phyloP scores from a whole-genome alignment of 2,888 invertebrate species.

The Yponomeuta evonymella region DNA sequence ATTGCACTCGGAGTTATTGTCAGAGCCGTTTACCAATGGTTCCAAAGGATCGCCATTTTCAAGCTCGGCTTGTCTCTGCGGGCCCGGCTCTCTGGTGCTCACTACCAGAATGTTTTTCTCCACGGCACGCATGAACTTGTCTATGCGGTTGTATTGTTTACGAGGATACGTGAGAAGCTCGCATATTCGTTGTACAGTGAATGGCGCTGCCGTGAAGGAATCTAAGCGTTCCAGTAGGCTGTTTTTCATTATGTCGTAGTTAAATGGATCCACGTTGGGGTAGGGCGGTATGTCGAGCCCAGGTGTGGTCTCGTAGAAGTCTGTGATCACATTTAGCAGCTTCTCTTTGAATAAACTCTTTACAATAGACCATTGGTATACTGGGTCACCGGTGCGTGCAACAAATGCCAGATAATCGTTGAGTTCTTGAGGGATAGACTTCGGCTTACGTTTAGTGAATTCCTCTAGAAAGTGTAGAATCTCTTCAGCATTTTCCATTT shows the following conservation, averaged over 20 bases:
- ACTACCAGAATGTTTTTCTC: constrained; percentile 96
- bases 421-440: constrained; percentile 90
- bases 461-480: constrained; percentile 89
- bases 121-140: constrained; percentile 97
- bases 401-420: constrained; percentile 93
- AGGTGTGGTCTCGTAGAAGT: constrained; percentile 89
- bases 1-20: constrained; percentile 71
- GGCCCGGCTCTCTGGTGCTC: constrained; percentile 82
- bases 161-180: constrained; percentile 93
- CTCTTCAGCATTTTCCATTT: constrained; percentile 91
- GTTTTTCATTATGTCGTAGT: constrained; percentile 91
- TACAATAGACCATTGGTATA: constrained; percentile 93
- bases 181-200: constrained; percentile 96
- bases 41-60: constrained; percentile 81
- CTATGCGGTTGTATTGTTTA: constrained; percentile 95
- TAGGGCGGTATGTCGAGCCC: constrained; percentile 87
- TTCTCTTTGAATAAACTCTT: constrained; percentile 93
- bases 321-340: constrained; percentile 88
- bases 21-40: constrained; percentile 77
- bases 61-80: constrained; percentile 75
- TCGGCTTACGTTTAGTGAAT: constrained; percentile 83
- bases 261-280: constrained; percentile 93
- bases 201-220: constrained; percentile 92
- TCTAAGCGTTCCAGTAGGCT: constrained; percentile 88
- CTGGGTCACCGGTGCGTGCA: constrained; percentile 94